A percentile compares a stretch with the other conserved stretches of the same genome.
These are phyloP conservation scores for Blastobasis lacticolella DNA, from an alignment of 2,888 invertebrate species.

Conservation along the genomic window DNA sequence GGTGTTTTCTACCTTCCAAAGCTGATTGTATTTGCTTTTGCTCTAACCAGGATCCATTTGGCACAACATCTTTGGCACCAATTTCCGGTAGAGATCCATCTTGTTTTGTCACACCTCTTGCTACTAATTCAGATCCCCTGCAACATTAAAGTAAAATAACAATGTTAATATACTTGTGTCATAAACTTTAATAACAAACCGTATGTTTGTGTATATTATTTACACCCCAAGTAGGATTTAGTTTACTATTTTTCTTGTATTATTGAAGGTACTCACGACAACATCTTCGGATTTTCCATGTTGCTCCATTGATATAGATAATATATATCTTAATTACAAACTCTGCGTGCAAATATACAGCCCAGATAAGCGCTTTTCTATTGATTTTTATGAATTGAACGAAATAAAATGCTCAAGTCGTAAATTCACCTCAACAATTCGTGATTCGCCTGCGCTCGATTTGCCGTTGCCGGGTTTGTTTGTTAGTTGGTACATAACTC, in stretches of 20 bases:
- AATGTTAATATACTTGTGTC: not conserved
- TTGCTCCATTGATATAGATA: not conserved
- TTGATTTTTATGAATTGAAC: too few relatives aligned
- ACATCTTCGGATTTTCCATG: conserved; percentile 29
- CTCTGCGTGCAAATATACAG: too few relatives aligned
- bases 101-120: conserved; percentile 53
- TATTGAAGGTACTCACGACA: conserved; percentile 35
- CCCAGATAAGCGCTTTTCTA: too few relatives aligned
- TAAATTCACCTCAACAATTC: too few relatives aligned
- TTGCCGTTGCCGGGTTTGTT: too few relatives aligned
- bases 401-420: too few relatives aligned
- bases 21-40: conserved; percentile 74
- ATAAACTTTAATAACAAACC: too few relatives aligned
- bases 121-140: conserved; percentile 54
- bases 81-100: conserved; percentile 61
- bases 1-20: conserved; percentile 63
- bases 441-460: too few relatives aligned
- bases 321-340: too few relatives aligned
- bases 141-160: conserved; percentile 11
- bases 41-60: conserved; percentile 74
- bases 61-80: conserved; percentile 69
- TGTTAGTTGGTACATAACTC: too few relatives aligned
- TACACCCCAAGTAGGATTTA: too few relatives aligned
- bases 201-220: too few relatives aligned
- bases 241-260: not conserved